phyloP scores from a whole-genome alignment of 2,888 invertebrate genomes.

The Diarsia rubi region DNA sequence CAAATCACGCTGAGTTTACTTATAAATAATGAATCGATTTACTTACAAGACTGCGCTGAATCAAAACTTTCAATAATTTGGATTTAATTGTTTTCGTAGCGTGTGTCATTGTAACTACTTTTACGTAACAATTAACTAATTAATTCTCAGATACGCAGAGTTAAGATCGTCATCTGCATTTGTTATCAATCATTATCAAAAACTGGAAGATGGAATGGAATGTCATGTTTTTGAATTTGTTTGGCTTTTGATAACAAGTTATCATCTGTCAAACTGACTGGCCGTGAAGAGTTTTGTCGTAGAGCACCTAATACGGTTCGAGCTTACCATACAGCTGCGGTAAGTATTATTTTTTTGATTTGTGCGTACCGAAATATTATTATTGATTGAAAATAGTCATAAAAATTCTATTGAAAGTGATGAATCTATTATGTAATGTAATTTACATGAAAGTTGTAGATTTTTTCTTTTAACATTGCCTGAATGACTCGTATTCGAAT shows the following conservation, averaged over 20 bases:
- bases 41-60: constrained; percentile 66
- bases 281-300: background rate
- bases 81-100: constrained; percentile 46
- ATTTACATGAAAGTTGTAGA: background rate
- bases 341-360: background rate
- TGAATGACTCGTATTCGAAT: constrained; percentile 21
- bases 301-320: background rate
- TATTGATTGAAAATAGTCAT: background rate
- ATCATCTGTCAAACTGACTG: constrained; percentile 8
- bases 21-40: constrained; percentile 27
- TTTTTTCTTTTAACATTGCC: background rate
- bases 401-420: background rate
- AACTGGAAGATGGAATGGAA: constrained; percentile 30
- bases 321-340: background rate
- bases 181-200: constrained; percentile 45
- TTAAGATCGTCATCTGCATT: constrained; percentile 35
- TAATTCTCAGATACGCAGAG: background rate
- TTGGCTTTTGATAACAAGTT: constrained; percentile 24
- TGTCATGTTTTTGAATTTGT: constrained; percentile 49
- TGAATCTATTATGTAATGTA: background rate
- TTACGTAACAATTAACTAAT: constrained; percentile 35
- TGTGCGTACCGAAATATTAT: background rate
- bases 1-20: background rate
- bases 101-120: constrained; percentile 47
- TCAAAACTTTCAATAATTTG: constrained; percentile 38